Base-by-base conservation (phyloP, 1,140 invertebrate genomes). In the Lysiphlebus fabarum region DNA sequence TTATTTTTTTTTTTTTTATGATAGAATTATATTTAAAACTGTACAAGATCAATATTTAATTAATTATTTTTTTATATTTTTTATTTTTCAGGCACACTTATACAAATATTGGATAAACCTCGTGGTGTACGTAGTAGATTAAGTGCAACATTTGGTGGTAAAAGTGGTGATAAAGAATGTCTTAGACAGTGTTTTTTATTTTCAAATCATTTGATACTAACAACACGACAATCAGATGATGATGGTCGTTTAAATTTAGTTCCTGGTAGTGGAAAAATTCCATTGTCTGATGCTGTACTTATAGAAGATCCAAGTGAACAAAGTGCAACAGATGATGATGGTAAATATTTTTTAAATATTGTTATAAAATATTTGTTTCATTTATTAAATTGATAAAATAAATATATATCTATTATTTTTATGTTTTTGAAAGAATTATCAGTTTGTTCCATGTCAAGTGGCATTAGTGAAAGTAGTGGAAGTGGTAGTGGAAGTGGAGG, bases 191-290 rank as follows among this genome's bases (percentile, higher is more conserved):
- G 91, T 45, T 94, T 92, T 71, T 83, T 95, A 6, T 95, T 95
- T 78, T 91, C 91, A 53, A 93, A 94, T 82, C 90, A 94, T 75
- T 82, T 94, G 61, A 85, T 94, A 58, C 77, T 95, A 11, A 90
- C 91, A 1, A 93, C 88, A 14, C 81, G 87, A 74, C 85, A 77
- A 67, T 71, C 67, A 5, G 69, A 70, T 42, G 69, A 71, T 7
- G 91, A 89, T 62, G 93, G 93, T 10, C 84, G 91, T 60, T 82
- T 96, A 8, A 92, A 95, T 78, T 80, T 94, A 34, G 86, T 93
- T 10, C 89, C 91, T 49, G 86, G 87, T 43, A 83, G 90, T 56
- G 93, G 92, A 2, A 90, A 92, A 70, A 87, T 95, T 66, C 87
- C 92, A 1, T 82, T 96, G 26, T 87, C 89, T 37, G 92, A 95